These are phyloP conservation scores for Carduelis carduelis DNA, from an alignment of 2,797 vertebrate species.

Conservation along the genomic window DNA sequence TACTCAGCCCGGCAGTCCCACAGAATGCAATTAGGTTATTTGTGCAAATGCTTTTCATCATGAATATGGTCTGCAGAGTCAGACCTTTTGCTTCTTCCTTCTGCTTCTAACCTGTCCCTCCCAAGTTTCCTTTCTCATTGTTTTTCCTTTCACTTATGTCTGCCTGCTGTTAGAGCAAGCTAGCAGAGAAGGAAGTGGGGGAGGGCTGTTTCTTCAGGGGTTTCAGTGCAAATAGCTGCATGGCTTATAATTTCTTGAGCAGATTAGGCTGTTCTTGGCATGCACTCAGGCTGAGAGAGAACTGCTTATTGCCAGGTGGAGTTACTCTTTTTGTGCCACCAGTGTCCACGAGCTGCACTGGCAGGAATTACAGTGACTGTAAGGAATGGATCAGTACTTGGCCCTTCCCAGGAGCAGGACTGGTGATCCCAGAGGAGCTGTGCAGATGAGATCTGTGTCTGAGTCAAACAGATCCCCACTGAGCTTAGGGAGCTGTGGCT, in stretches of 20 bases:
- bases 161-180: slow-evolving; percentile 36
- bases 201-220: slow-evolving; percentile 32
- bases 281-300: background rate
- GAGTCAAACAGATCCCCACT: background rate
- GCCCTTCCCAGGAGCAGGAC: background rate
- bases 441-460: background rate
- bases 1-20: slow-evolving; percentile 5
- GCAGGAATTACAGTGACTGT: background rate
- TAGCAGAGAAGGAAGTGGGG: slow-evolving; percentile 53
- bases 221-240: slow-evolving; percentile 24
- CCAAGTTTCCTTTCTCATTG: slow-evolving; percentile 66
- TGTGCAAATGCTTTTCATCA: slow-evolving; percentile 35
- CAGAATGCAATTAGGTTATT: slow-evolving; percentile 22
- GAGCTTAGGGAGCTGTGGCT: background rate
- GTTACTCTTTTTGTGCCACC: background rate
- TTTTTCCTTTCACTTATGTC: slow-evolving; percentile 65
- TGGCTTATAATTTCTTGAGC: slow-evolving; percentile 13
- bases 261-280: background rate
- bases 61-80: slow-evolving; percentile 34
- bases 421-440: background rate
- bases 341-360: background rate
- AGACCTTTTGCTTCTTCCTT: slow-evolving; percentile 66
- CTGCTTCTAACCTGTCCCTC: slow-evolving; percentile 64
- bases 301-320: background rate
- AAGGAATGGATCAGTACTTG: background rate